Conservation (phyloP, 2,888 invertebrate species). For the Nudaria mundana region DNA sequence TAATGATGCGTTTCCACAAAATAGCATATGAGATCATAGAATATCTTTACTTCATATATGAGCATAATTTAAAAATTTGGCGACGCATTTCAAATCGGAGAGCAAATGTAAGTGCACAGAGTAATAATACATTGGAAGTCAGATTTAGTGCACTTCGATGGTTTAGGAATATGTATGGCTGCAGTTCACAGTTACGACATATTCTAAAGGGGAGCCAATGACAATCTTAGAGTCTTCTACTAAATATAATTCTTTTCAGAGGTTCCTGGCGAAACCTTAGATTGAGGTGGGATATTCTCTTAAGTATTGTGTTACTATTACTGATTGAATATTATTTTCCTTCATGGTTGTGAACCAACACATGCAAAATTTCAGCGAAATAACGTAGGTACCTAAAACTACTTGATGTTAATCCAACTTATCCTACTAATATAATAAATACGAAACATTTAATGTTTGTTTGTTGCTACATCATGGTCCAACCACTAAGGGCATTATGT, state of each 20-base stretch:
- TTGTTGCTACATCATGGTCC: too few species aligned
- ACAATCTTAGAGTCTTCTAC: slow-evolving; percentile 38
- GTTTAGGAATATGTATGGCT: slow-evolving; percentile 51
- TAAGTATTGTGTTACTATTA: too few species aligned
- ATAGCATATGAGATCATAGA: slow-evolving; percentile 64
- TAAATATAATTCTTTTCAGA: slow-evolving; percentile 38
- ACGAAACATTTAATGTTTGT: too few species aligned
- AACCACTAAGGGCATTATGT: too few species aligned
- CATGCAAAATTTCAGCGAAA: too few species aligned
- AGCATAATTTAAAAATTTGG: slow-evolving; percentile 75
- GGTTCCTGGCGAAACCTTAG: slow-evolving; percentile 28
- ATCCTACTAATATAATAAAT: too few species aligned
- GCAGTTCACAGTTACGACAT: slow-evolving; percentile 46
- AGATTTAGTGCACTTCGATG: slow-evolving; percentile 63
- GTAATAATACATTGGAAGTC: slow-evolving; percentile 62
- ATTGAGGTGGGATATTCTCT: slow-evolving; percentile 26
- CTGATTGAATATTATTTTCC: too few species aligned
- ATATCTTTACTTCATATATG: slow-evolving; percentile 64
- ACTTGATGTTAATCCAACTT: too few species aligned
- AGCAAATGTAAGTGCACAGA: slow-evolving; percentile 57
- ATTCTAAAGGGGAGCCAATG: slow-evolving; percentile 43
- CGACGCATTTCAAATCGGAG: slow-evolving; percentile 53
- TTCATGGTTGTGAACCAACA: too few species aligned
- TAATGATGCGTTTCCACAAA: slow-evolving; percentile 54
- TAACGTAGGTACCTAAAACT: too few species aligned